These are phyloP conservation scores for Sceloporus tristichus DNA, from an alignment of 2,113 vertebrate species.

Conservation along the genomic window DNA sequence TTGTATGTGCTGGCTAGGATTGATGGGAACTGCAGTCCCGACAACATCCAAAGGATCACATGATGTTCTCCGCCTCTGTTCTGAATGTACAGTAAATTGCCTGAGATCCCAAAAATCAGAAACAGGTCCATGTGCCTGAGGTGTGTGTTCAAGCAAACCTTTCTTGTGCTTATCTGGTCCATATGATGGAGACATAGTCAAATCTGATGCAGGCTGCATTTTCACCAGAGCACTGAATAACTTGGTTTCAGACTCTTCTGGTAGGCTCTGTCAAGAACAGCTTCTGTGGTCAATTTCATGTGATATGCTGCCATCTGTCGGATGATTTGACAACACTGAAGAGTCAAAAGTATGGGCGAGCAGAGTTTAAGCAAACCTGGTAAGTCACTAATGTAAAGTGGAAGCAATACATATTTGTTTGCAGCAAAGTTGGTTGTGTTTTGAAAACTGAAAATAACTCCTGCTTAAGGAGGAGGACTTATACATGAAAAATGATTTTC, in stretches of 20 bases:
- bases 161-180: neutral
- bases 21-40: no score
- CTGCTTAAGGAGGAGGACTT: no score
- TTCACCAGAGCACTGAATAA: neutral
- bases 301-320: constrained; percentile 38
- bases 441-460: no score
- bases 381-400: neutral
- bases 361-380: no score
- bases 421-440: no score
- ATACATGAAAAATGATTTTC: no score
- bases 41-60: neutral
- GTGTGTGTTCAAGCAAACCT: no score
- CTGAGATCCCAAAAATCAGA: no score
- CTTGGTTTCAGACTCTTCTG: neutral
- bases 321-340: neutral
- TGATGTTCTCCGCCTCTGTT: neutral
- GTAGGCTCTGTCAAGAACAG: no score
- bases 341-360: no score
- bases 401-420: neutral
- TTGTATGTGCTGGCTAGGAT: no score
- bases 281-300: neutral
- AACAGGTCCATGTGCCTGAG: no score
- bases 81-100: neutral
- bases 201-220: neutral
- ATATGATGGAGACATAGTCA: neutral